phyloP scores from a whole-genome alignment of 2,888 invertebrate genomes.

The Gari tellinella region DNA sequence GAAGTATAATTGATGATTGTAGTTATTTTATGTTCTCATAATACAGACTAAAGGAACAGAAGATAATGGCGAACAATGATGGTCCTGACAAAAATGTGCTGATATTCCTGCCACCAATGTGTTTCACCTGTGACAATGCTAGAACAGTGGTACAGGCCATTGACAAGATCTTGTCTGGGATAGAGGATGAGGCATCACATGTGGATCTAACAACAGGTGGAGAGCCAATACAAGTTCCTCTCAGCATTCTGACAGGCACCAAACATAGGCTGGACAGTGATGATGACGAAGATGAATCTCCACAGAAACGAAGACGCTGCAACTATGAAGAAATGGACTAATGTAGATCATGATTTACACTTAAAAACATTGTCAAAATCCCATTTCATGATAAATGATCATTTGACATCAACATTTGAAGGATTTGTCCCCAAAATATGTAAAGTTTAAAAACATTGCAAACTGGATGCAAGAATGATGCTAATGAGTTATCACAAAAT shows the following conservation, averaged over 20 bases:
- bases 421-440: too few relatives aligned
- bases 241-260: slow-evolving; percentile 55
- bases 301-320: slow-evolving; percentile 60
- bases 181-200: slow-evolving; percentile 52
- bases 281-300: slow-evolving; percentile 57
- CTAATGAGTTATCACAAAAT: too few relatives aligned
- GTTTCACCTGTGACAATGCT: slow-evolving; percentile 80
- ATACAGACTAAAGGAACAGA: slow-evolving; percentile 75
- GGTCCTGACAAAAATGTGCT: slow-evolving; percentile 79
- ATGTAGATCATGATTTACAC: too few relatives aligned
- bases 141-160: slow-evolving; percentile 72
- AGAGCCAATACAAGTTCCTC: slow-evolving; percentile 48
- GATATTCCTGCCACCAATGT: slow-evolving; percentile 76
- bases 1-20: neutral
- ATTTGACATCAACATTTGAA: too few relatives aligned
- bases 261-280: slow-evolving; percentile 40
- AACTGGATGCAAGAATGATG: too few relatives aligned
- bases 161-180: slow-evolving; percentile 65
- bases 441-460: too few relatives aligned
- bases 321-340: slow-evolving; percentile 76
- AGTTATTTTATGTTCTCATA: neutral
- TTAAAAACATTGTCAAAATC: too few relatives aligned
- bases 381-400: too few relatives aligned
- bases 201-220: slow-evolving; percentile 25
- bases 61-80: slow-evolving; percentile 75